Percentiles rank a stretch among this genome's conserved stretches.
Evolutionary conservation across 2,113 vertebrate genomes (phyloP).

Genomic region (Nycticebus coucang): DNA sequence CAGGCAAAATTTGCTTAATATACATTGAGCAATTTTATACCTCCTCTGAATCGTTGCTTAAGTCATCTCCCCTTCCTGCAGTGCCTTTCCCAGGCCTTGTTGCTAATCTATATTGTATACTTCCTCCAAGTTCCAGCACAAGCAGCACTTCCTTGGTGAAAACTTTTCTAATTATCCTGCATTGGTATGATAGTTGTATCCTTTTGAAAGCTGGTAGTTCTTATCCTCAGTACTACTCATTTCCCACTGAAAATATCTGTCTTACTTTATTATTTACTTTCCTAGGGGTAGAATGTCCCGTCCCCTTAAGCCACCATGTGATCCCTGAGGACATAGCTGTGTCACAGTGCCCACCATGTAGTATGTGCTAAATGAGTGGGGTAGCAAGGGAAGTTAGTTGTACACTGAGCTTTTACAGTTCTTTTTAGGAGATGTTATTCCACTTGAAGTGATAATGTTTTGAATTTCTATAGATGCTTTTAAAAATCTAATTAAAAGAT

Average conservation of each 20-base stretch:
- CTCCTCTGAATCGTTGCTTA: background rate
- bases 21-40: background rate
- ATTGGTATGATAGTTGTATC: background rate
- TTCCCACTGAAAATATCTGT: background rate
- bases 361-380: background rate
- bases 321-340: background rate
- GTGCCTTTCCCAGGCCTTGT: background rate
- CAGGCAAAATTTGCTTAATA: background rate
- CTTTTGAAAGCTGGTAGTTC: background rate
- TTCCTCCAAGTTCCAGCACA: background rate
- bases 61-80: background rate
- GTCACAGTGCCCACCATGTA: background rate
- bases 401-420: background rate
- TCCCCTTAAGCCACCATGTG: background rate
- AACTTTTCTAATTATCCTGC: background rate
- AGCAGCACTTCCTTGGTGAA: background rate
- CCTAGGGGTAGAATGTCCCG: background rate
- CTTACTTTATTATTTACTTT: background rate
- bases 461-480: background rate
- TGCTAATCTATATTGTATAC: background rate
- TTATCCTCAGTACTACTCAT: background rate
- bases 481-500: conserved; percentile 40
- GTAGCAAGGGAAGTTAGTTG: background rate
- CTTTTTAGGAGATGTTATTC: conserved; percentile 8
- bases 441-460: background rate